Evolutionary conservation across 1,140 invertebrate genomes (phyloP), one percentile per base, ranked within the genome.

Genomic region (Oncopodura yosiiana): DNA sequence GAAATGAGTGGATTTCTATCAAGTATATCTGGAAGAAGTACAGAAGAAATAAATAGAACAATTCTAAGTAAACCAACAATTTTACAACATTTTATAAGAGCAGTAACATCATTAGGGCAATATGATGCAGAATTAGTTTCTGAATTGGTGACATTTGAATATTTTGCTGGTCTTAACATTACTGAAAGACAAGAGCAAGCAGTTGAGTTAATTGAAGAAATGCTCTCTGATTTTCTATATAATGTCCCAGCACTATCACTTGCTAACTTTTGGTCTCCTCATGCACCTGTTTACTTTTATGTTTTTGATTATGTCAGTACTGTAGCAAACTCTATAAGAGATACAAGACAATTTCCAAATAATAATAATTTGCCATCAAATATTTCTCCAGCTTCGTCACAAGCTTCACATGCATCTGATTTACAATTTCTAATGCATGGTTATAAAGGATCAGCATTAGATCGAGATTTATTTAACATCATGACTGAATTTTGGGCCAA

Each of bases 241-340:
- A 12, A 55, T 39, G 53, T 62, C 8, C 60, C 60, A 21, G 60
- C 56, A 4, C 11, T 62, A 8, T 49, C 36, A 27, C 38, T 62
- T 26, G 60, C 60, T 0, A 58, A 45, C 18, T 12, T 36, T 4
- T 62, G 56, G 56, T 55, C 52, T n/a, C 32, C 36, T 6, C 45
- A 49, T 38, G 60, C 60, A 34, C 48, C 60, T 18, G 60, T 62
- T 9, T 53, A 62, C 38, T 58, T 62, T 19, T 62, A 62, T 29
- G 56, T 62, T 11, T 62, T 55, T 53, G 54, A 62, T 30, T 56
- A 62, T 26, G 52, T 58, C 0, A 26, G 11, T 27, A 8, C 11
- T 49, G 5, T 12, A 32, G n/a, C 19, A 19, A 48, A 32, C 3
- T 8, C 21, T 4, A 4, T 38, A 50, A 14, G 30, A 9, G 37